Evolutionary conservation across 2,888 invertebrate genomes (phyloP).

Genomic region (Hypena proboscidalis): DNA sequence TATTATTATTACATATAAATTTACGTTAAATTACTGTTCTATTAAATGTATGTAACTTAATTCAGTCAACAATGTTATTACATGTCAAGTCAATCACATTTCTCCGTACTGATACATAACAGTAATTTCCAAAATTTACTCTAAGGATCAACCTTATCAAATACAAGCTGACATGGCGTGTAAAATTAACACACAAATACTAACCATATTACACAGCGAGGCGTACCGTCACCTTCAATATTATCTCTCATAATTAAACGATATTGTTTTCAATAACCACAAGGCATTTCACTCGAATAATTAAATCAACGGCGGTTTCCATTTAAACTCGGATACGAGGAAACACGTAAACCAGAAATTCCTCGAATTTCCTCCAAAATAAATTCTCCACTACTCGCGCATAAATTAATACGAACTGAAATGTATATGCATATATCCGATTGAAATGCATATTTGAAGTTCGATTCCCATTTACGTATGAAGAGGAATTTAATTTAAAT

Average conservation of each 20-base stretch:
- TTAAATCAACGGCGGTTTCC: not conserved
- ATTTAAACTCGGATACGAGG: not conserved
- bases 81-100: too few species aligned
- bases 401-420: not conserved
- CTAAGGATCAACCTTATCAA: too few species aligned
- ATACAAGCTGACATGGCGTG: too few species aligned
- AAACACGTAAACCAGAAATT: not conserved
- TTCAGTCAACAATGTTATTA: too few species aligned
- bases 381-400: not conserved
- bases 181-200: too few species aligned
- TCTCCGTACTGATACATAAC: too few species aligned
- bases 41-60: too few species aligned
- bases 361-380: not conserved
- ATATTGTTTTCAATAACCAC: not conserved
- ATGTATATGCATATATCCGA: not conserved
- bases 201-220: too few species aligned
- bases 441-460: constrained; percentile 1
- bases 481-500: not conserved
- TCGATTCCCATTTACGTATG: not conserved
- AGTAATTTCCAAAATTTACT: too few species aligned
- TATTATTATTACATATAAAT: too few species aligned
- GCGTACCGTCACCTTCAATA: too few species aligned
- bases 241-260: not conserved
- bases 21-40: too few species aligned
- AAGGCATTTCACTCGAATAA: not conserved